Base-by-base conservation (phyloP, 2,797 vertebrate species). In the Semotilus atromaculatus region DNA sequence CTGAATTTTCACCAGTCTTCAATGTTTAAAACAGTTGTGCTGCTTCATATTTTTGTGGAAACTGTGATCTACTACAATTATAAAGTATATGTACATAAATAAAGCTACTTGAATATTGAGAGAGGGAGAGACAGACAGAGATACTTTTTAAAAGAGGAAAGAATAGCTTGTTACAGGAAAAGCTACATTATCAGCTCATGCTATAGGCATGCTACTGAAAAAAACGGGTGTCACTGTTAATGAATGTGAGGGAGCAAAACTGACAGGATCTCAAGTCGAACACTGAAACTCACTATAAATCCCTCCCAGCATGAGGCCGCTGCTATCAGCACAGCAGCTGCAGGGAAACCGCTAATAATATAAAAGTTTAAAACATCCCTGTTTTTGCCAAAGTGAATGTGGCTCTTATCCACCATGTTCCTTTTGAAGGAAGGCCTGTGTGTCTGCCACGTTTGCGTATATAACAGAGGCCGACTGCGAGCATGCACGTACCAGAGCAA, bases 231-330 rank as follows among this genome's bases (percentile, higher is more conserved):
- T 60, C 74, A 26, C 23, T 3, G 14, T 60, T 60, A 26, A 40
- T 60, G 23, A 26, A n/a, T 19, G 74, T 26, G 51, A 55, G 11
- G 4, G 53, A 62, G 60, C 7, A 23, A 43, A 40, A 71, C 36
- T 19, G 14, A 60, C 62, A 58, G 45, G 26, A 64, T 45, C 8
- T 43, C 4, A 51, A 43, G 68, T 3, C 26, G 21, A 60, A 29
- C n/a, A 78, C 58, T 31, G 40, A 78, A 78, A 26, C 55, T 60
- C 75, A 60, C 72, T 75, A 16, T n/a, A 60, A 77, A 73, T 29
- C 11, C 16, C 71, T 64, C 18, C 0, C 38, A 79, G 58, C 40
- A 13, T 23, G 58, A 79, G 26, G 14, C 48, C 5, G 7, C 18
- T 7, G n/a, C 9, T 51, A 11, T 16, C 48, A 34, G 11, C 18